These are phyloP conservation scores for Sebastes wilsoni DNA, from an alignment of 2,797 vertebrate species.

Conservation along the genomic window DNA sequence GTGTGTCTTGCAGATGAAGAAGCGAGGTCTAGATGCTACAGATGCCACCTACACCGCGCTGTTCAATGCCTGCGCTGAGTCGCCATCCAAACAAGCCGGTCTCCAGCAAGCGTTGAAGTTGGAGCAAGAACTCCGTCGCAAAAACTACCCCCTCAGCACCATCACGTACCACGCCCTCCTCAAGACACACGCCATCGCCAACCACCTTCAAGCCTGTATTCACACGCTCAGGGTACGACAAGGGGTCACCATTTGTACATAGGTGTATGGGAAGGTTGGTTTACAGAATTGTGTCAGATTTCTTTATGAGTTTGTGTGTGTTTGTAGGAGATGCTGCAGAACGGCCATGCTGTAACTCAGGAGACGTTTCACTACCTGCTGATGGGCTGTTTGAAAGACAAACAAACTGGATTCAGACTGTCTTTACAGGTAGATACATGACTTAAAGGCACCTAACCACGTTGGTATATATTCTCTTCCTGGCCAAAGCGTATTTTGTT, in stretches of 20 bases:
- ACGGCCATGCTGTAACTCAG: conserved; percentile 84
- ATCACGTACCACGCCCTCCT: conserved; percentile 91
- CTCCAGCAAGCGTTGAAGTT: conserved; percentile 88
- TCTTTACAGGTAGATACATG: conserved; percentile 86
- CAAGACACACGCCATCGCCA: conserved; percentile 87
- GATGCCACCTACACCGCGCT: conserved; percentile 93
- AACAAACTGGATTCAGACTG: conserved; percentile 85
- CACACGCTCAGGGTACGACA: conserved; percentile 86
- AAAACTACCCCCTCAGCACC: conserved; percentile 83
- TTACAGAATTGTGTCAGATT: background rate
- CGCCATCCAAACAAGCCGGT: conserved; percentile 85
- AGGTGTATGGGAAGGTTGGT: background rate
- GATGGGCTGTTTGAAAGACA: conserved; percentile 91
- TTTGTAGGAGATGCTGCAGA: conserved; percentile 89
- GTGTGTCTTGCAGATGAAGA: conserved; percentile 89
- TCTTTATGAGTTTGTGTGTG: background rate
- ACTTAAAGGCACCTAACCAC: background rate
- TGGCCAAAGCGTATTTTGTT: too few relatives aligned
- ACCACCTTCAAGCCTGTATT: conserved; percentile 87
- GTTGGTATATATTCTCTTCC: background rate
- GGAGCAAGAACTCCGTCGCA: conserved; percentile 86
- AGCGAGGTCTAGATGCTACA: conserved; percentile 84
- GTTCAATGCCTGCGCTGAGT: conserved; percentile 94
- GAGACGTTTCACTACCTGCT: conserved; percentile 93
- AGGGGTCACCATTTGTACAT: background rate